Evolutionary conservation across 2,113 vertebrate species (phyloP).

Genomic region (Zapornia atra): DNA sequence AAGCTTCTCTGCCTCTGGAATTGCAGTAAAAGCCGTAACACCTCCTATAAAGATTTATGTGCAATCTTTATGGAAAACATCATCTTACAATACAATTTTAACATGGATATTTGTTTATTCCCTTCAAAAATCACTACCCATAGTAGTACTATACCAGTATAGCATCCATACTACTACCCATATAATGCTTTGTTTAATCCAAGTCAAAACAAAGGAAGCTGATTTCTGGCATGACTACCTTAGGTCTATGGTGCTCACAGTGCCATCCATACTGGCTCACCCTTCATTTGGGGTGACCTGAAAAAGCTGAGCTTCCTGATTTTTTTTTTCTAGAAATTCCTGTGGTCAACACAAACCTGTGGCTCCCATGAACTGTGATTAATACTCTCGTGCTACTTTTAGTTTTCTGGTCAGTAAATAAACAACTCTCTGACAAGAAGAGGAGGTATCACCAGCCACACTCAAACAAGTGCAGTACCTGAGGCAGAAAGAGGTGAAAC

Average conservation of each 20-base stretch:
- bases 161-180: not conserved
- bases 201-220: not conserved
- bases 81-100: not conserved
- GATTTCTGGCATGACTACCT: not conserved
- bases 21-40: not conserved
- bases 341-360: not conserved
- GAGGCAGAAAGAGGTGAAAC: not conserved
- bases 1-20: not conserved
- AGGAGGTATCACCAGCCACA: not conserved
- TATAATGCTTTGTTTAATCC: not conserved
- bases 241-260: not conserved
- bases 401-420: not conserved
- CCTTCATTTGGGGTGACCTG: not conserved
- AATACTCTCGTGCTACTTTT: not conserved
- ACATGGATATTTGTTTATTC: not conserved
- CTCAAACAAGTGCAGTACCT: not conserved
- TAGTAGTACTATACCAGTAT: no score
- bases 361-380: not conserved
- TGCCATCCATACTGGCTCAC: not conserved
- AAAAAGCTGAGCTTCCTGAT: not conserved
- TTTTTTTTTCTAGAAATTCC: constrained; percentile 8
- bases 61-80: not conserved
- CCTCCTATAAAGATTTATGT: not conserved
- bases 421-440: not conserved
- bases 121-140: not conserved